These are phyloP conservation scores for Perca schrenkii DNA, from an alignment of 2,113 vertebrate genomes.

Conservation along the genomic window DNA sequence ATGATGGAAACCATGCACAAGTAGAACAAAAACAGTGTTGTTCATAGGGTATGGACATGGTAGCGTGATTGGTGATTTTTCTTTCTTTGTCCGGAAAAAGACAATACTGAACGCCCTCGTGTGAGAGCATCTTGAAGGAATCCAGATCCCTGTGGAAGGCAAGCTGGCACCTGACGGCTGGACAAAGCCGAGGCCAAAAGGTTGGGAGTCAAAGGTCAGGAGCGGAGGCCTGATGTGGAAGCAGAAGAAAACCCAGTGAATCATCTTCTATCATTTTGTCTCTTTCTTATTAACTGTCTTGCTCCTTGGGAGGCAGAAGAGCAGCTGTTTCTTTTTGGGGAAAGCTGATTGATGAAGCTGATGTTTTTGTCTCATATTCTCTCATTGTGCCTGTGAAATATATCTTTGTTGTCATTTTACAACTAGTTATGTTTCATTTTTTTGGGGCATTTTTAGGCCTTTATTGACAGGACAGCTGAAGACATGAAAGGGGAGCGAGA, in stretches of 20 bases:
- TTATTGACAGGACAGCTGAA: no score
- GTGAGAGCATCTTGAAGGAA: conserved; percentile 62
- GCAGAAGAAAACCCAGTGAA: conserved; percentile 39
- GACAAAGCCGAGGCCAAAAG: conserved; percentile 72
- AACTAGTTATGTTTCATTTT: neutral
- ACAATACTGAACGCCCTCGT: conserved; percentile 48
- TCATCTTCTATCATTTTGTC: conserved; percentile 42
- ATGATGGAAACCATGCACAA: conserved; percentile 34
- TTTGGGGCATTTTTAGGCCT: no score
- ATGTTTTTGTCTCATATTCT: neutral
- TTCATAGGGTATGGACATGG: neutral
- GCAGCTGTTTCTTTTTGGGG: conserved; percentile 29
- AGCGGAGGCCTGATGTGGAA: conserved; percentile 45
- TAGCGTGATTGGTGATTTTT: conserved; percentile 31
- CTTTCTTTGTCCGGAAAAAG: conserved; percentile 43
- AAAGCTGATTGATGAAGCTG: conserved; percentile 16
- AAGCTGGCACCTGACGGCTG: conserved; percentile 72
- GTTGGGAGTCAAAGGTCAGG: conserved; percentile 68
- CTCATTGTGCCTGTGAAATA: neutral
- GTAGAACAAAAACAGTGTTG: neutral
- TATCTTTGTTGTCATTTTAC: neutral
- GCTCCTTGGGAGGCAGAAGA: conserved; percentile 16
- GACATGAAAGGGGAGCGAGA: no score
- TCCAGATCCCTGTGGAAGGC: conserved; percentile 51
- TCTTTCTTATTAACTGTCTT: conserved; percentile 39